Evolutionary conservation across 2,113 vertebrate genomes (phyloP).

Genomic region (Coturnix japonica): DNA sequence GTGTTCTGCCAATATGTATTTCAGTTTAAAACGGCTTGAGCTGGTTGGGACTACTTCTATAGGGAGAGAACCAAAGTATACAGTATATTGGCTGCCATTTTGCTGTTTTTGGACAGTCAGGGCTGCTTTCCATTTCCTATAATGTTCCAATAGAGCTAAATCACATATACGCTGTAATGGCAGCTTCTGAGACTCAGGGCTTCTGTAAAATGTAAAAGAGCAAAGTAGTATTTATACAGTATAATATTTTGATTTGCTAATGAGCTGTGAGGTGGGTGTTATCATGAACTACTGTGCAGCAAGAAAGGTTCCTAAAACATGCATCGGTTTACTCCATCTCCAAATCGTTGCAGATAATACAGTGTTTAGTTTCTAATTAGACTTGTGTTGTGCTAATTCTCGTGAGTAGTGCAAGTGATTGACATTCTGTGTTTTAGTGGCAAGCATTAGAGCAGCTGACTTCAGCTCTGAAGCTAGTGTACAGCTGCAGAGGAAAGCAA

Average conservation of each 20-base stretch:
- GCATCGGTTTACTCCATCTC: not conserved
- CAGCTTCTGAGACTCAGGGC: slow-evolving; percentile 41
- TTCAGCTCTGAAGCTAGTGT: not conserved
- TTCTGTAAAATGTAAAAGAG: slow-evolving; percentile 59
- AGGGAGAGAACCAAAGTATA: slow-evolving; percentile 50
- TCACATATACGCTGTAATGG: slow-evolving; percentile 7
- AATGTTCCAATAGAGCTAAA: slow-evolving; percentile 54
- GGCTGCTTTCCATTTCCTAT: slow-evolving; percentile 54
- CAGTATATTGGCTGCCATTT: slow-evolving; percentile 43
- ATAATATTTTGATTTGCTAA: slow-evolving; percentile 63
- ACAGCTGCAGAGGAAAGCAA: slow-evolving; percentile 5
- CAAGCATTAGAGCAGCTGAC: slow-evolving; percentile 4
- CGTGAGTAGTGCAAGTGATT: not conserved
- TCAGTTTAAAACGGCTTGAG: slow-evolving; percentile 40
- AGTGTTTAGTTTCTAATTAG: slow-evolving; percentile 48
- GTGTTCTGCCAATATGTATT: slow-evolving; percentile 52
- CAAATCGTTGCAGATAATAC: not conserved
- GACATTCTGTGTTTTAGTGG: not conserved
- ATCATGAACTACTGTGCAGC: slow-evolving; percentile 51
- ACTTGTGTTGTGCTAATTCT: slow-evolving; percentile 36
- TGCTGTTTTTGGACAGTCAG: slow-evolving; percentile 57
- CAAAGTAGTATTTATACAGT: slow-evolving; percentile 55
- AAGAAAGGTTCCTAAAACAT: slow-evolving; percentile 36
- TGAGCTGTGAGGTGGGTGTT: slow-evolving; percentile 56
- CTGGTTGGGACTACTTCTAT: not conserved